Conservation (phyloP, 2,888 invertebrate genomes). For the Drosophila anomalata region DNA sequence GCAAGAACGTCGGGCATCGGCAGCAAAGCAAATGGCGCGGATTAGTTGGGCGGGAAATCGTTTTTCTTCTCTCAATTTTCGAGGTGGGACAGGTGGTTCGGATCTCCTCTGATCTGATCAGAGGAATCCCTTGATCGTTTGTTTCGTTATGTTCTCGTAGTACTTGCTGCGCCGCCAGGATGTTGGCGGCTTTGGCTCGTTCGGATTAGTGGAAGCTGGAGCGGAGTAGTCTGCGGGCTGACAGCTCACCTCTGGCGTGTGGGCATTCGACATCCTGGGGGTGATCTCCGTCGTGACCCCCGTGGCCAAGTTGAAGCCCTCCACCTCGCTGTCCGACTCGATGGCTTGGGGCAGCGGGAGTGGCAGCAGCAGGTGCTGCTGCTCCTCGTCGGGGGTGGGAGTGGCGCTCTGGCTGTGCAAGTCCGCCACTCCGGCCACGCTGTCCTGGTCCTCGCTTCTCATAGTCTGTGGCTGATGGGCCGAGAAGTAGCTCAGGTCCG, state of each 20-base stretch:
- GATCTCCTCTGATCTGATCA: conserved; percentile 56
- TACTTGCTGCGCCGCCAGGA: conserved; percentile 85
- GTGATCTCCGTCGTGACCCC: conserved; percentile 69
- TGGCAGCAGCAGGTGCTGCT: conserved; percentile 40
- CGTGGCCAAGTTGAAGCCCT: conserved; percentile 63
- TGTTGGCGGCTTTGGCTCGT: conserved; percentile 69
- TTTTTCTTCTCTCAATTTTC: conserved; percentile 7
- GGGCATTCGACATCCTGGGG: conserved; percentile 57
- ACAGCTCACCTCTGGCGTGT: conserved; percentile 82
- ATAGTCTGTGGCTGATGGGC: conserved; percentile 58
- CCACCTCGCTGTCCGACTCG: conserved; percentile 77
- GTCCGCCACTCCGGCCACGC: conserved; percentile 71
- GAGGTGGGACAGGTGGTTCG: conserved; percentile 12
- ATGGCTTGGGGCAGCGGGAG: conserved; percentile 55
- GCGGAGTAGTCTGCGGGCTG: conserved; percentile 37
- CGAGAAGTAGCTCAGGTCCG: conserved; percentile 82
- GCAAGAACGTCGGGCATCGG: conserved; percentile 55
- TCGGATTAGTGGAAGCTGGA: conserved; percentile 49
- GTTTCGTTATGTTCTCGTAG: conserved; percentile 85
- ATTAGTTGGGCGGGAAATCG: conserved; percentile 58
- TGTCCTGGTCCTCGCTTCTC: conserved; percentile 65
- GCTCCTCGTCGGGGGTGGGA: conserved; percentile 75
- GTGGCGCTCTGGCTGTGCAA: conserved; percentile 81
- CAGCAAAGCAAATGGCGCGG: conserved; percentile 64
- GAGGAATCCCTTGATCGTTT: conserved; percentile 86